Percentiles rank a stretch among this genome's conserved stretches.
Conservation (phyloP, 2,797 vertebrate species). For the Podarcis lilfordi region DNA sequence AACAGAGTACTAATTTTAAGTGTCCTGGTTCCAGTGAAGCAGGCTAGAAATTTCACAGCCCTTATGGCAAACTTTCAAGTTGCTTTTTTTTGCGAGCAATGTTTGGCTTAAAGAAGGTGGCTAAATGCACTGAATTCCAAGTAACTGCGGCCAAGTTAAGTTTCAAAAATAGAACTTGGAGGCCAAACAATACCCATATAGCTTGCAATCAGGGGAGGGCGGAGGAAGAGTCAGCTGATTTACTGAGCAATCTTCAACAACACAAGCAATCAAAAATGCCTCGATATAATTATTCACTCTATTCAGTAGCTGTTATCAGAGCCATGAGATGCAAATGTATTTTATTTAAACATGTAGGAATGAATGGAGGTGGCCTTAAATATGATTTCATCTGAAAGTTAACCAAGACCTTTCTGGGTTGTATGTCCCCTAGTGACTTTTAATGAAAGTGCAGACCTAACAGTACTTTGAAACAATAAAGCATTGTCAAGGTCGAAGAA, state of each 20-base stretch:
- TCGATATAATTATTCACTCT: slow-evolving; percentile 48
- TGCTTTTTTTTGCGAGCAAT: slow-evolving; percentile 3
- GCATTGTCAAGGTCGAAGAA: slow-evolving; percentile 43
- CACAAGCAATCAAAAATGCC: slow-evolving; percentile 42
- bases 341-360: slow-evolving; percentile 48
- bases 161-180: too few species aligned
- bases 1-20: not conserved
- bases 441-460: slow-evolving; percentile 41
- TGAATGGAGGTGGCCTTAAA: slow-evolving; percentile 50
- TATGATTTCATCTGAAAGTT: slow-evolving; percentile 24
- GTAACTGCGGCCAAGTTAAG: slow-evolving; percentile 17
- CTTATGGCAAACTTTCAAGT: not conserved
- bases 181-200: not conserved
- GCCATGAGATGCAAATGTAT: slow-evolving; percentile 50
- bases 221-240: slow-evolving; percentile 39
- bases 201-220: slow-evolving; percentile 34
- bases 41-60: not conserved
- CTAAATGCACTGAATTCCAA: not conserved
- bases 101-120: not conserved
- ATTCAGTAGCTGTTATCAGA: slow-evolving; percentile 61
- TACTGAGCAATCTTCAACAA: slow-evolving; percentile 42
- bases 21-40: not conserved
- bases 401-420: not conserved
- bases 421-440: slow-evolving; percentile 17
- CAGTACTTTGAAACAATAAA: slow-evolving; percentile 21